Base-by-base conservation (phyloP, 2,888 invertebrate genomes). In the Polyommatus iphigenia region DNA sequence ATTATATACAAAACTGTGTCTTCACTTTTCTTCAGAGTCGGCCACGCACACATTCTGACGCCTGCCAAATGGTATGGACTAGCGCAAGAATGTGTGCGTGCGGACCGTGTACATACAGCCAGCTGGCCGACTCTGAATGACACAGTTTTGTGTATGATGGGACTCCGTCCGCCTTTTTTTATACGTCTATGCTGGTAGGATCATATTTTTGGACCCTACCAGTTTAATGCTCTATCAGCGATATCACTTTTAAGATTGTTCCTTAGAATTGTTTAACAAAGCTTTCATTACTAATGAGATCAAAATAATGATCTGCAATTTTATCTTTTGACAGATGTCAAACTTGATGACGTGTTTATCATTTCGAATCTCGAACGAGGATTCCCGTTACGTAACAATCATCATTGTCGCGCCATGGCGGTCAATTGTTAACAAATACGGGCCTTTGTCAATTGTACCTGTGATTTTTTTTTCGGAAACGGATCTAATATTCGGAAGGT, bases 391-490 rank as follows among this genome's bases (percentile, higher is more conserved):
- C 77, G 79, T 80, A 79, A 80, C 78, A 78, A 81, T 67, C 29
- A 81, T 67, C 29, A 67, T 78, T 80, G 78, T 79, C 71, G 79
- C 78, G 13, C 78, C 77, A 78, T 78, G 78, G 78, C 78, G 76
- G 79, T 57, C 73, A 80, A 79, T 78, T 78, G 83, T 86, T 87
- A 85, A 84, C 85, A 79, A 82, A 90, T 90, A 88, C 88, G 90
- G 90, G 90, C 78, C 77, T 82, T 82, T 81, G 81, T 81, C 82
- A 84, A 86, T 87, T 85, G 85, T 91, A 93, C 92, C 91, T 92
- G 91, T 90, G 83, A 83, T 87, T 85, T 86, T 87, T 88, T 90
- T 90, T 90, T 90, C 88, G 89, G 89, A 91, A 92, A 92, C 90
- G 92, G 92, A 92, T 91, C 90, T 88, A 86, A 86, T 83, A 80